Evolutionary conservation across 64 coral and sea anemone genomes (phyloP).

Genomic region (Platygyra sinensis): DNA sequence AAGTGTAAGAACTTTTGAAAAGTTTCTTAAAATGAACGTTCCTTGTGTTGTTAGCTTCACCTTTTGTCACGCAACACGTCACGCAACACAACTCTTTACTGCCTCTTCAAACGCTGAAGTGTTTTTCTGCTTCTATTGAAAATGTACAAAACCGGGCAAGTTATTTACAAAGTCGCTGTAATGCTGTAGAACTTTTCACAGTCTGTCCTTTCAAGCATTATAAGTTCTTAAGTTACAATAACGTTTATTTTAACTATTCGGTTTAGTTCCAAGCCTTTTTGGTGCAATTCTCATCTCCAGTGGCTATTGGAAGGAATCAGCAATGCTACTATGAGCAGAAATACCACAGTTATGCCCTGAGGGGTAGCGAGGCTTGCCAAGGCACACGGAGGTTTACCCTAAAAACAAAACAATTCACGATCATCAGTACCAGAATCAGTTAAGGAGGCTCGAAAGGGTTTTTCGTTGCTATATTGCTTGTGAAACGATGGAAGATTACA

Average conservation of each 20-base stretch:
- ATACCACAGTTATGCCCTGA: background rate
- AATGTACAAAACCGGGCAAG: too few species aligned
- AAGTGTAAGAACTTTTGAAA: too few species aligned
- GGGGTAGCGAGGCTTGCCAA: conserved; percentile 17
- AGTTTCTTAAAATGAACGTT: background rate
- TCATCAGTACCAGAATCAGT: background rate
- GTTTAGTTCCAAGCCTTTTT: background rate
- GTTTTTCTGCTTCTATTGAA: background rate
- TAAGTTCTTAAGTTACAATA: background rate
- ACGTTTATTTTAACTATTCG: background rate
- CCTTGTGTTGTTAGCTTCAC: background rate
- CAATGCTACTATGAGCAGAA: background rate
- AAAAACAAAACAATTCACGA: background rate
- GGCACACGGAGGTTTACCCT: conserved; percentile 40
- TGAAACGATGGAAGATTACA: too few species aligned
- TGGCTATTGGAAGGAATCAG: background rate
- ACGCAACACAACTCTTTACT: background rate
- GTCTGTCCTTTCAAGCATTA: too few species aligned
- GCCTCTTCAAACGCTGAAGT: background rate
- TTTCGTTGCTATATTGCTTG: too few species aligned
- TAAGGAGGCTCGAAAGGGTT: too few species aligned
- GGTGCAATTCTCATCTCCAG: background rate
- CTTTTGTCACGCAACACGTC: background rate
- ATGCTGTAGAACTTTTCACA: too few species aligned
- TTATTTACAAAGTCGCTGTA: too few species aligned